Evolutionary conservation across 2,113 vertebrate genomes (phyloP), one percentile per base, ranked within the genome.

Genomic region (Sylvia atricapilla): DNA sequence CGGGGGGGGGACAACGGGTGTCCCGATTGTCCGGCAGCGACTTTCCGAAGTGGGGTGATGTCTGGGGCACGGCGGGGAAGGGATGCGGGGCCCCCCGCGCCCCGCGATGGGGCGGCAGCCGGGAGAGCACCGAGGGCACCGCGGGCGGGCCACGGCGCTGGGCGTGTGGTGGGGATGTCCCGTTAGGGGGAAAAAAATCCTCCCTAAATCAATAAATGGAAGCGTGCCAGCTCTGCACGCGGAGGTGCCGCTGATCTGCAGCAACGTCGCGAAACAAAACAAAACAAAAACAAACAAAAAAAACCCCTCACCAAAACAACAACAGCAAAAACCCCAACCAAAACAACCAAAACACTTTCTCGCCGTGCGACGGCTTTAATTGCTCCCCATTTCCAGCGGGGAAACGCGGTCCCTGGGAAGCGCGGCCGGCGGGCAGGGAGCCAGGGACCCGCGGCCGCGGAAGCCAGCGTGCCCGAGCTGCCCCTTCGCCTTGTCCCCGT

Each of bases 41-140:
- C 77, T 89, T 95, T 87, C 69, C 80, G 55, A 93, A 94, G 60
- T 50, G 60, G 84, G 78, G 81, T 67, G 87, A 95, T 82, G 90
- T 93, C 92, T 84, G 74, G 90, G 74, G 90, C 90, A 89, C 46
- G 46, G 47, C 50, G 10, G 41, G 62, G 75, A 53, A 73, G 23
- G 44, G 52, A 70, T 62, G 70, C 35, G 22, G 56, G n/a, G 13
- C 8, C 13, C 31, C 18, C 52, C 8, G 37, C 31, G 13, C 63
- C 66, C 79, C 50, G 21, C 55, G 22, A 76, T 44, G 59, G 35
- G 33, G 27, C 37, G 19, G 75, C 56, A 20, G 33, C 10, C 44
- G 8, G 24, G 25, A 30, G 33, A 73, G 56, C 33, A 37, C 60
- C 69, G 6, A 30, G 59, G 16, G 52, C 47, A 37, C 39, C 15